Percentiles rank a stretch among this genome's conserved stretches.
Evolutionary conservation across 2,797 vertebrate genomes (phyloP).

Genomic region (Phrynocephalus guinanensis): DNA sequence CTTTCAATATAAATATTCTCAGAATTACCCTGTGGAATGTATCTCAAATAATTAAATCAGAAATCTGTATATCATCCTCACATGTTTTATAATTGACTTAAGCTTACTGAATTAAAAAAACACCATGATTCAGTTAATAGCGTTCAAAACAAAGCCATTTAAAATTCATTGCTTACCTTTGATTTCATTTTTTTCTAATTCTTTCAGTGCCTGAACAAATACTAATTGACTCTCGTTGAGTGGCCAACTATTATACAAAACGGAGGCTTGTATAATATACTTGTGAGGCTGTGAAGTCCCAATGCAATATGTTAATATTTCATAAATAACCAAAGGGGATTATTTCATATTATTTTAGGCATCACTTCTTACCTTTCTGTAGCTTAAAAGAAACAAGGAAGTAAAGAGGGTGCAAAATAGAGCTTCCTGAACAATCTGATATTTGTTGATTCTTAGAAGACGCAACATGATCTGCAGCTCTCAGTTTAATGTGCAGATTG

Average conservation of each 20-base stretch:
- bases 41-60: not conserved
- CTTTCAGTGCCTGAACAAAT: slow-evolving; percentile 83
- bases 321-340: slow-evolving; percentile 11
- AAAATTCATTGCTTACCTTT: slow-evolving; percentile 79
- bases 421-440: not conserved
- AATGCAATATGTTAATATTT: slow-evolving; percentile 53
- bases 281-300: slow-evolving; percentile 82
- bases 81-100: not conserved
- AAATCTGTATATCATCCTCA: not conserved
- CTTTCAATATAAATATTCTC: not conserved
- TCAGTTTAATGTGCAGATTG: not conserved
- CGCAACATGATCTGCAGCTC: not conserved
- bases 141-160: not conserved
- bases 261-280: slow-evolving; percentile 86
- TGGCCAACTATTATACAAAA: slow-evolving; percentile 87
- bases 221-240: slow-evolving; percentile 82
- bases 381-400: not conserved
- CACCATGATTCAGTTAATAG: not conserved
- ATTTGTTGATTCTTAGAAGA: not conserved
- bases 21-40: not conserved
- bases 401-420: not conserved
- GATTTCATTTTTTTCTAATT: slow-evolving; percentile 82
- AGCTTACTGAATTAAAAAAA: not conserved
- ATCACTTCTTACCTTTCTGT: not conserved
- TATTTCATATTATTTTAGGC: slow-evolving; percentile 6